These are phyloP conservation scores for Polydrusus tereticollis DNA, from an alignment of 2,888 invertebrate species.

Conservation along the genomic window DNA sequence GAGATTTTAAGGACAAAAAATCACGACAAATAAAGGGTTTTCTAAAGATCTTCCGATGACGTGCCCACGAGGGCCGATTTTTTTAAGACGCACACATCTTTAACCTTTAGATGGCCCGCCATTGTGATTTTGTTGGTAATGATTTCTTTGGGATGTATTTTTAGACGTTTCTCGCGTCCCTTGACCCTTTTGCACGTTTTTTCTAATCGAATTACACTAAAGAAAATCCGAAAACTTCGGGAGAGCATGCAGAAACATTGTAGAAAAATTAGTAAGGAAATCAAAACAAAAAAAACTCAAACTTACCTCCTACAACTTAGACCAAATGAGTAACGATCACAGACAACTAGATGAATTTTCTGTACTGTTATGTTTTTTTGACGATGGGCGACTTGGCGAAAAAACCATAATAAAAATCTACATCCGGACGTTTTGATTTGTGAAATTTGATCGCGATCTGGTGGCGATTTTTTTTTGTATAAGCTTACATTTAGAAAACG, in stretches of 20 bases:
- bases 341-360: constrained; percentile 50
- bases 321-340: constrained; percentile 50
- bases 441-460: constrained; percentile 46
- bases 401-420: constrained; percentile 48
- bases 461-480: constrained; percentile 45
- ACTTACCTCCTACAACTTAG: constrained; percentile 49
- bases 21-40: constrained; percentile 16
- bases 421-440: constrained; percentile 45
- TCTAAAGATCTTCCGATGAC: neutral
- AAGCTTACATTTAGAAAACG: constrained; percentile 51
- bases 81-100: constrained; percentile 48
- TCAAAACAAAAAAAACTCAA: constrained; percentile 37
- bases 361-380: constrained; percentile 50
- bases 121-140: constrained; percentile 63
- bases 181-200: constrained; percentile 38
- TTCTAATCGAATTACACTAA: neutral
- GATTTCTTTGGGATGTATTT: constrained; percentile 53
- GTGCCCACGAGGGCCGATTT: constrained; percentile 44
- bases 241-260: neutral
- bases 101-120: constrained; percentile 61
- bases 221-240: neutral
- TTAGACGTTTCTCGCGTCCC: constrained; percentile 36
- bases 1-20: constrained; percentile 30
- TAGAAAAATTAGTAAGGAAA: neutral
- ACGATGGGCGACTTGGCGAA: constrained; percentile 37